phyloP scores from a whole-genome alignment of 2,888 invertebrate genomes.

The Hanleya hanleyi region DNA sequence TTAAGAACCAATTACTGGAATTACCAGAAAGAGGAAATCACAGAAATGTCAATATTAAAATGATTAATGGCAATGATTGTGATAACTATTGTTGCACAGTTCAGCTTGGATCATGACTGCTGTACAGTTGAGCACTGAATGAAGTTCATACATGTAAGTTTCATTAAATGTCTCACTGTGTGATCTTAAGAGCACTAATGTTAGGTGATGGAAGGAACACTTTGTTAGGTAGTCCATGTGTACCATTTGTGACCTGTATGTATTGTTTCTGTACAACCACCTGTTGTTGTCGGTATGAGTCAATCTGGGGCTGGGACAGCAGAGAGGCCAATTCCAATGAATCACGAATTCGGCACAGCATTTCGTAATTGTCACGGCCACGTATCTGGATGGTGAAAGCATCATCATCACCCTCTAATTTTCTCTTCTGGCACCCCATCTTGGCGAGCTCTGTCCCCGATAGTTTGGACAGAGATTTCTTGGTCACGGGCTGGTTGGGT shows the following conservation, averaged over 20 bases:
- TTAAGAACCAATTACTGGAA: too few species aligned
- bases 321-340: constrained; percentile 65
- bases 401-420: neutral
- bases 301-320: constrained; percentile 59
- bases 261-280: neutral
- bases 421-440: neutral
- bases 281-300: constrained; percentile 47
- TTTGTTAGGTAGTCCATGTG: neutral
- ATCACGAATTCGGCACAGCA: constrained; percentile 67
- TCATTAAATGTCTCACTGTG: neutral
- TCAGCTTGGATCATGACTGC: too few species aligned
- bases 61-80: too few species aligned
- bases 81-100: too few species aligned
- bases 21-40: too few species aligned
- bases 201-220: neutral
- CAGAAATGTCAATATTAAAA: too few species aligned
- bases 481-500: constrained; percentile 36
- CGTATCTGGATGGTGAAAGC: constrained; percentile 52
- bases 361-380: constrained; percentile 70
- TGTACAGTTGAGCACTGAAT: too few species aligned
- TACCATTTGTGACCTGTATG: neutral
- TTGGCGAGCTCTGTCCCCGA: neutral
- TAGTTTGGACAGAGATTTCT: constrained; percentile 37
- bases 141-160: too few species aligned
- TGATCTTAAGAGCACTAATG: neutral